These are phyloP conservation scores for Tipula unca DNA, from an alignment of 2,888 invertebrate species.

Conservation along the genomic window DNA sequence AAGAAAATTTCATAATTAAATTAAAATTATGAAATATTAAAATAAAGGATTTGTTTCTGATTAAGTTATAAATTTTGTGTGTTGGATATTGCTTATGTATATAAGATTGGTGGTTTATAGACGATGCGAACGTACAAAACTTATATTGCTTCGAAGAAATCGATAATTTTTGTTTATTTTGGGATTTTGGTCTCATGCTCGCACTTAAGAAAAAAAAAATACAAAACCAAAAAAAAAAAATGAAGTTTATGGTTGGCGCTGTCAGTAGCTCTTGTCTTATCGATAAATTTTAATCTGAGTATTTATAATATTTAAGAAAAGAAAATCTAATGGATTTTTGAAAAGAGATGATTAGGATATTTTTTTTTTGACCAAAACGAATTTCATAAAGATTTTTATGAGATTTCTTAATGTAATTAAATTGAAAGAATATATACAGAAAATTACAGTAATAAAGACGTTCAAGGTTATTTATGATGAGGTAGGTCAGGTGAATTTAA, in stretches of 20 bases:
- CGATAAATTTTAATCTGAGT: neutral
- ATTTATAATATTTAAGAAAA: neutral
- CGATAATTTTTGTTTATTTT: neutral
- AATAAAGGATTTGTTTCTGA: neutral
- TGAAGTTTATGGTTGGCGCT: neutral
- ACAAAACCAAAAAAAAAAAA: neutral
- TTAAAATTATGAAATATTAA: neutral
- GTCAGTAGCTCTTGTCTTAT: conserved; percentile 8
- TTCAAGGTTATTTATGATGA: neutral
- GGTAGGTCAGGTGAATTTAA: neutral
- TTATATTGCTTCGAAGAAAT: neutral
- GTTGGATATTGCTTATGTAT: neutral
- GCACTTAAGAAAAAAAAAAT: neutral
- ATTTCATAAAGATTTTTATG: neutral
- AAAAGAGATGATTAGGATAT: neutral
- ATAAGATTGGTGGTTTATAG: neutral
- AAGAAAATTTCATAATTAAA: neutral
- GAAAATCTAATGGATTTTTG: neutral
- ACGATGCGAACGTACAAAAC: neutral
- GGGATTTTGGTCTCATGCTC: neutral
- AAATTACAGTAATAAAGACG: neutral
- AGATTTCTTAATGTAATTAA: neutral
- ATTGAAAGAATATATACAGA: neutral
- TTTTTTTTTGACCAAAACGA: neutral
- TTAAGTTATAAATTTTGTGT: neutral